Evolutionary conservation across 1,140 invertebrate genomes (phyloP), one percentile per base, ranked within the genome.

Genomic region (Zaprionus capensis): DNA sequence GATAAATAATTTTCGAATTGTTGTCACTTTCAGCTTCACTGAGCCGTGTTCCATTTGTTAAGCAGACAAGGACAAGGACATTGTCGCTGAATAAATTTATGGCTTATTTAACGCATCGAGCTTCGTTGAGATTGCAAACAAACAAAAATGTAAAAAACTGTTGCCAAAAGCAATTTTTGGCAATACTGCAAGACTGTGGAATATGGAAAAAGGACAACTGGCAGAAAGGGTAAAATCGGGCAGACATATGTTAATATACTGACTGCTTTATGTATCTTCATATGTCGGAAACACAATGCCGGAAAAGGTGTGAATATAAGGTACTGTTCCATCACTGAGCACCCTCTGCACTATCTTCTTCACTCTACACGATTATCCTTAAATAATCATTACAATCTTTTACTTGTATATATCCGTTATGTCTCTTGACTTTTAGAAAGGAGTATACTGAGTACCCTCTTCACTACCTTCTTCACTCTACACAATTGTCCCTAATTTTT

Each of bases 1-100:
- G 9, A 57, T 58, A 51, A 74, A 77, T 53, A 68, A 26, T 68
- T 41, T 63, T 49, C 17, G 36, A 26, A 38, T 46, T 62, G 51
- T 74, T 74, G 59, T 77, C 71, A 64, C 38, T 62, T 75, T 70
- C 71, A 70, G 76, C 61, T 78, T 57, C 72, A 62, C 65, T 78
- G 66, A 46, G 56, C 67, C 66, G 41, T 20, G 44, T 61, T 65
- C 44, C 49, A 56, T 44, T 28, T 72, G 61, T 61, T 61, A 17
- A 41, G 20, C 46, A 66, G 61, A 66, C 66, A 75, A 56, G 67
- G 67, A 65, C 72, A 28, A 56, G 67, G 67, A 65, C 72, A 34
- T 44, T 71, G 66, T 53, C 49, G 38, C 34, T 64, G 44, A 38
- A 49, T 28, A 58, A 73, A 77, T 73, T 73, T 74, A 73, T 72